These are phyloP conservation scores for Paratrypauchen microcephalus DNA, from an alignment of 2,797 vertebrate species.

Conservation along the genomic window DNA sequence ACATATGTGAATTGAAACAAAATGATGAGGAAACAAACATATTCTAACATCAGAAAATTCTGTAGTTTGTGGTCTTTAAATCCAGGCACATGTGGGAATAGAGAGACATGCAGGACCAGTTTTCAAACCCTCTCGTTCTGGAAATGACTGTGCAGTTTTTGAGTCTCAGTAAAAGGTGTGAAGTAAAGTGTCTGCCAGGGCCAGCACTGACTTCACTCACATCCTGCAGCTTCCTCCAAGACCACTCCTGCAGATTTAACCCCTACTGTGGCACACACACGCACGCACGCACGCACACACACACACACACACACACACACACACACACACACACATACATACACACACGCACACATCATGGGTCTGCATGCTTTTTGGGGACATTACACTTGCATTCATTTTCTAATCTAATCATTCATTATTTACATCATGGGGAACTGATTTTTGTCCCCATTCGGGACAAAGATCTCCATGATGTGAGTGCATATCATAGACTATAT, in stretches of 20 bases:
- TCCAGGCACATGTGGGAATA: not conserved
- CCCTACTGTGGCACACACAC: constrained; percentile 2
- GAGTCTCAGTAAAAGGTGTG: constrained; percentile 20
- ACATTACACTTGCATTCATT: too few species aligned
- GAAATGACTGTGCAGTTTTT: not conserved
- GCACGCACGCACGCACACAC: not conserved
- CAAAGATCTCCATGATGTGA: too few species aligned
- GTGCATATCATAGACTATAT: too few species aligned
- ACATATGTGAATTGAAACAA: too few species aligned
- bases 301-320: not conserved
- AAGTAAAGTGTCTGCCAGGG: constrained; percentile 26
- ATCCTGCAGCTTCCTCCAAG: constrained; percentile 14
- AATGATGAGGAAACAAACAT: too few species aligned
- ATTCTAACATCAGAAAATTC: too few species aligned
- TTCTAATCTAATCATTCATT: too few species aligned
- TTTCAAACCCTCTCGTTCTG: not conserved
- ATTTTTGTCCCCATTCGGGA: too few species aligned
- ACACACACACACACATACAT: not conserved
- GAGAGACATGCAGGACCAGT: not conserved
- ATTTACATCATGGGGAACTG: too few species aligned
- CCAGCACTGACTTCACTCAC: constrained; percentile 12
- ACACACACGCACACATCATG: not conserved
- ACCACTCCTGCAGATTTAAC: constrained; percentile 2
- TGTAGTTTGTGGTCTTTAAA: too few species aligned
- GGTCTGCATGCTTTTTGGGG: too few species aligned